Conservation (phyloP, 2,888 invertebrate genomes). For the Lycaena phlaeas region DNA sequence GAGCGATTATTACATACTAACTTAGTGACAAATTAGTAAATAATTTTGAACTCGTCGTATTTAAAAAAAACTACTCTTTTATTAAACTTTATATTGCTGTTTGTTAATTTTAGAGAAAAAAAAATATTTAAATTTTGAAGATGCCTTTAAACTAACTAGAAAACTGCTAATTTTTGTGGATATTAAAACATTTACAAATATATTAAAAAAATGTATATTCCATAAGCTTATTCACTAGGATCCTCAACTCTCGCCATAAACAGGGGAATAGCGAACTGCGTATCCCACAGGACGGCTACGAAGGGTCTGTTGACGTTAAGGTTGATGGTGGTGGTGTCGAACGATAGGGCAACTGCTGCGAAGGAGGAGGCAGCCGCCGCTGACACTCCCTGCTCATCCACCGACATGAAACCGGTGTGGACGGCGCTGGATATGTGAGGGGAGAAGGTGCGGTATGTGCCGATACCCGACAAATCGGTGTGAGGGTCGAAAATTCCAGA, state of each 20-base stretch:
- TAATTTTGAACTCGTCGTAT: too few relatives aligned
- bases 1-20: too few relatives aligned
- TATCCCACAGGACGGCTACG: slow-evolving; percentile 61
- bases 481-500: slow-evolving; percentile 44
- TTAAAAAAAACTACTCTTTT: too few relatives aligned
- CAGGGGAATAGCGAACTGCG: slow-evolving; percentile 47
- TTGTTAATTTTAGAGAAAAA: too few relatives aligned
- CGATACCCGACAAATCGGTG: slow-evolving; percentile 46
- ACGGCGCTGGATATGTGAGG: slow-evolving; percentile 55
- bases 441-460: slow-evolving; percentile 27
- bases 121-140: too few relatives aligned
- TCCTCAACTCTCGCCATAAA: slow-evolving; percentile 65
- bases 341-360: slow-evolving; percentile 59
- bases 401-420: slow-evolving; percentile 63
- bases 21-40: too few relatives aligned
- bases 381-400: slow-evolving; percentile 65
- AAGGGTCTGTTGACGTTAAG: slow-evolving; percentile 65
- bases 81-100: too few relatives aligned
- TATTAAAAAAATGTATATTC: not conserved
- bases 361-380: slow-evolving; percentile 61
- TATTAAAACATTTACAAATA: too few relatives aligned
- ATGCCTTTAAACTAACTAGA: too few relatives aligned
- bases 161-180: too few relatives aligned
- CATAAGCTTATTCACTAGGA: slow-evolving; percentile 27
- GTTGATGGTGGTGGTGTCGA: slow-evolving; percentile 38